Evolutionary conservation across 2,888 invertebrate species (phyloP), one percentile per base, ranked within the genome.

Genomic region (Actias luna): DNA sequence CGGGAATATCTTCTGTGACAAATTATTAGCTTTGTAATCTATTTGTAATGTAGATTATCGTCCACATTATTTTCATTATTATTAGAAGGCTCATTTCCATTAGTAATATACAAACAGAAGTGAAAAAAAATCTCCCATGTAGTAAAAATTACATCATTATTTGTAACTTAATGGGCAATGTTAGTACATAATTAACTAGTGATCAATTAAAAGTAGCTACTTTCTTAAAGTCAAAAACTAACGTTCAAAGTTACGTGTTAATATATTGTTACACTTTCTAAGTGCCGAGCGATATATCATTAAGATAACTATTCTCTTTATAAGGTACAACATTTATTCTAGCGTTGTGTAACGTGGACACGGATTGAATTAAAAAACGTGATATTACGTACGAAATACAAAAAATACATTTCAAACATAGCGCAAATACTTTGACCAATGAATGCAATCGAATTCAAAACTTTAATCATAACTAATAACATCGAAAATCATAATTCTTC

Each of bases 231-330:
- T 33, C 16, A 58, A 62, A 62, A 31, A 39, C 36, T 55, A 25
- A 36, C 22, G 31, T 55, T 46, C 31, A 29, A 31, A 62, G 61
- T 62, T 62, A 57, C 57, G 61, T 58, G 58, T 62, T 62, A 58
- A 62, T 62, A 31, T 57, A 62, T 62, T 42, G 42, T 62, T 62
- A 62, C 57, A 62, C 61, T 62, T 62, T 62, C 61, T 62, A 62
- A 55, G 42, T 62, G 61, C 61, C 39, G 58, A 62, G 58, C 31
- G 61, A 62, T 62, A 58, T 42, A 62, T 62, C 57, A 62, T 62
- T 57, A 57, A 62, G 61, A 62, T 62, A 62, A 61, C 55, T 55
- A 55, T 29, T 55, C 55, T 55, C 55, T 55, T 55, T 55, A 55
- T 55, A 55, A 55, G 55, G 55, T 55, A 55, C 29, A 55, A 55